phyloP scores from a whole-genome alignment of 1,140 invertebrate species.

The Trichonephila clavata region DNA sequence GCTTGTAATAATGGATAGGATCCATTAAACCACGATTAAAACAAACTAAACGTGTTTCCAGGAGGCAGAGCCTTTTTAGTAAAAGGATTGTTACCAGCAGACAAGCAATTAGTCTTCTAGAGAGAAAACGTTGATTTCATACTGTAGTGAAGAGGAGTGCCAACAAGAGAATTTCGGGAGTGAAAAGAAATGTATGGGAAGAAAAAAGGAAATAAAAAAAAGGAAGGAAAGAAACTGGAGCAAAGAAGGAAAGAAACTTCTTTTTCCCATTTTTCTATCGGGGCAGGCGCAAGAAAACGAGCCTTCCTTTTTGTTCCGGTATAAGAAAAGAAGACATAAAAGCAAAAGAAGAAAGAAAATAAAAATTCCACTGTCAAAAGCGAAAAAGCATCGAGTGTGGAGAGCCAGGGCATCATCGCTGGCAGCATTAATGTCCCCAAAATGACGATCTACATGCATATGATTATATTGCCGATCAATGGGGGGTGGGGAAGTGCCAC shows the following conservation, averaged over 20 bases:
- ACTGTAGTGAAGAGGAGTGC: conserved; percentile 41
- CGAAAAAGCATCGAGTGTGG: conserved; percentile 68
- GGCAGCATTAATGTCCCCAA: conserved; percentile 72
- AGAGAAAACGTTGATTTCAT: conserved; percentile 55
- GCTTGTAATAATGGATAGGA: conserved; percentile 36
- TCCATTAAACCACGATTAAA: conserved; percentile 53
- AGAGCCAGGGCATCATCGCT: conserved; percentile 60
- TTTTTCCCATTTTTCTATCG: conserved; percentile 61
- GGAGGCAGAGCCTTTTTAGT: conserved; percentile 19
- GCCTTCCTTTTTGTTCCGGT: conserved; percentile 60
- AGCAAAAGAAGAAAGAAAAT: conserved; percentile 39
- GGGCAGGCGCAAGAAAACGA: conserved; percentile 58
- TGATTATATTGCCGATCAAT: conserved; percentile 77
- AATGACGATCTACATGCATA: conserved; percentile 76
- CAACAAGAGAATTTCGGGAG: conserved; percentile 54
- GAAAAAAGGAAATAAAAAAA: neutral
- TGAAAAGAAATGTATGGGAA: conserved; percentile 36
- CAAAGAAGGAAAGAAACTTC: conserved; percentile 39
- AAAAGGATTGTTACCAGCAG: conserved; percentile 55
- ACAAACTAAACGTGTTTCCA: conserved; percentile 52
- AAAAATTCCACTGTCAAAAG: conserved; percentile 61
- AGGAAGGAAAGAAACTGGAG: neutral
- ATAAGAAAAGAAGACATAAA: conserved; percentile 73
- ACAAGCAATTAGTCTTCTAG: conserved; percentile 53
- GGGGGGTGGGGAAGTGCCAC: conserved; percentile 41